Percentiles rank a stretch among this genome's conserved stretches.
Conservation (phyloP, 2,113 vertebrate genomes). For the Caretta caretta region DNA sequence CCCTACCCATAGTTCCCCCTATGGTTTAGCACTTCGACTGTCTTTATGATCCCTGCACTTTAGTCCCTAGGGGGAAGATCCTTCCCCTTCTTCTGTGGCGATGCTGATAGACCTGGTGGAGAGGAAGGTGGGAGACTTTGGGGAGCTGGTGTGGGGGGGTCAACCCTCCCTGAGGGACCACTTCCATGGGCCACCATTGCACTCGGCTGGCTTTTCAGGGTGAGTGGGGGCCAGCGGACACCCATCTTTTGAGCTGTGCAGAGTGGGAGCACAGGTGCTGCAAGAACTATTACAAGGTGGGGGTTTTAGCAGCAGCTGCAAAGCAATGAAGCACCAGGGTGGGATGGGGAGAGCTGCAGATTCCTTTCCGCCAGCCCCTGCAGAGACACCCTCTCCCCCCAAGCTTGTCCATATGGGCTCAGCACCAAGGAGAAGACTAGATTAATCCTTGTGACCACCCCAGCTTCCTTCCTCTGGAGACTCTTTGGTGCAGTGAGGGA, state of each 20-base stretch:
- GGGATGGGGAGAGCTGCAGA: no score
- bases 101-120: neutral
- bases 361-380: no score
- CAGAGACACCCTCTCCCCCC: no score
- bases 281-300: neutral
- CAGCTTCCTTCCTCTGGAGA: no score
- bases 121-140: neutral
- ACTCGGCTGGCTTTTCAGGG: neutral
- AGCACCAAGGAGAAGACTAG: no score
- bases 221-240: neutral
- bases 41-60: neutral
- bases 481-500: neutral
- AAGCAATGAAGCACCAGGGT: neutral
- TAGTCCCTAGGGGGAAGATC: neutral
- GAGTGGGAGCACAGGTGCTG: neutral
- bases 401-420: no score
- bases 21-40: neutral
- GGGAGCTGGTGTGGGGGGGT: neutral
- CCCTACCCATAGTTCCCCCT: neutral
- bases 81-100: neutral
- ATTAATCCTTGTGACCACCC: no score
- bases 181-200: no score
- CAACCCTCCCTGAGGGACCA: neutral
- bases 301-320: neutral
- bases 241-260: neutral